phyloP scores from a whole-genome alignment of 2,113 vertebrate species.

The Clinocottus analis region DNA sequence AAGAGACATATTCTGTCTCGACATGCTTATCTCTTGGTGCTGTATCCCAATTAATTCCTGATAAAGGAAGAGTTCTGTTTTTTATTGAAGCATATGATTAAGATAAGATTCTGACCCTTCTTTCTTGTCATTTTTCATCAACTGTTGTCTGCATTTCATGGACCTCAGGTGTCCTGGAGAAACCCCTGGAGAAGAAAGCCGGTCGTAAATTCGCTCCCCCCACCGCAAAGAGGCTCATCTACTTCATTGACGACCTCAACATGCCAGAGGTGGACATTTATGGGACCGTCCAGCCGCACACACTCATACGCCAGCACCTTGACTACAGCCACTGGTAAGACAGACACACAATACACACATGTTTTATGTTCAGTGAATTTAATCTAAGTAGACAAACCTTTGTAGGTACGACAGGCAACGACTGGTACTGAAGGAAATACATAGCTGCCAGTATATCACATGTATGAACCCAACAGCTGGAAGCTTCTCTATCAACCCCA shows the following conservation, averaged over 20 bases:
- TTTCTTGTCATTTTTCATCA: not conserved
- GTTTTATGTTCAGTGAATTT: not conserved
- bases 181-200: slow-evolving; percentile 85
- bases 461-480: slow-evolving; percentile 94
- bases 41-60: not conserved
- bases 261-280: slow-evolving; percentile 85
- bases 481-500: slow-evolving; percentile 93
- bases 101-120: too few relatives aligned
- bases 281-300: slow-evolving; percentile 85
- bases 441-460: slow-evolving; percentile 92
- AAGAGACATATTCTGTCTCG: not conserved
- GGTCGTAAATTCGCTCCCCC: slow-evolving; percentile 84
- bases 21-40: not conserved
- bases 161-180: slow-evolving; percentile 83
- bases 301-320: slow-evolving; percentile 84
- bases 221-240: slow-evolving; percentile 84
- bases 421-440: slow-evolving; percentile 91
- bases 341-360: not conserved
- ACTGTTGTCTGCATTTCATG: not conserved
- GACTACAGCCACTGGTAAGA: slow-evolving; percentile 83
- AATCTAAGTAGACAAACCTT: slow-evolving; percentile 19
- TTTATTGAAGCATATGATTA: not conserved
- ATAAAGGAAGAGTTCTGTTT: not conserved
- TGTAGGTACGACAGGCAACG: slow-evolving; percentile 98
- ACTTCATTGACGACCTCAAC: slow-evolving; percentile 87